Evolutionary conservation across 1,140 invertebrate genomes (phyloP).

Genomic region (Tetraneura akinire): DNA sequence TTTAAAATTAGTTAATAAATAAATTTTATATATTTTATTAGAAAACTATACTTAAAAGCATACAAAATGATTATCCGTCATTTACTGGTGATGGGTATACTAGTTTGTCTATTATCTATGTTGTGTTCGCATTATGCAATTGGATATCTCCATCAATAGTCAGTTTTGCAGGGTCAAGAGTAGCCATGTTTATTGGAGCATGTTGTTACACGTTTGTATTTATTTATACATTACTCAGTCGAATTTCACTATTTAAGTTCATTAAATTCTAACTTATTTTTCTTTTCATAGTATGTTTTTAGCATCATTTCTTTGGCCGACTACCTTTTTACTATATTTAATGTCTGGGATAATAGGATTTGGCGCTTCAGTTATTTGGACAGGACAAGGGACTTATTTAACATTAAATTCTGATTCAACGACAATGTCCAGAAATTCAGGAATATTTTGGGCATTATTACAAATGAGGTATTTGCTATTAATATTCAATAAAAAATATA

Average conservation of each 20-base stretch:
- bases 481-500: too few species aligned
- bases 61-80: constrained; percentile 69
- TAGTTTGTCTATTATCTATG: constrained; percentile 88
- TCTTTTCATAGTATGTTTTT: constrained; percentile 77
- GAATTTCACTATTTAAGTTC: too few species aligned
- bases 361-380: constrained; percentile 88
- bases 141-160: constrained; percentile 92
- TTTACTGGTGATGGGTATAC: constrained; percentile 86
- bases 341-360: constrained; percentile 83
- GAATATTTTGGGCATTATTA: constrained; percentile 84
- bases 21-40: constrained; percentile 61
- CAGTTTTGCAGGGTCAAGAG: constrained; percentile 76
- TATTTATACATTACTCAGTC: neutral
- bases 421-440: constrained; percentile 90
- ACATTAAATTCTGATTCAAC: constrained; percentile 83
- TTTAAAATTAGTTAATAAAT: neutral
- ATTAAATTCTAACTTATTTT: constrained; percentile 53
- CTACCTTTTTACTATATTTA: constrained; percentile 77
- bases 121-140: constrained; percentile 82
- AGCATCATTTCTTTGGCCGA: constrained; percentile 79
- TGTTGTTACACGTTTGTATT: constrained; percentile 69
- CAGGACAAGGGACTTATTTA: constrained; percentile 90
- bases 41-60: constrained; percentile 88
- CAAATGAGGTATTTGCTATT: constrained; percentile 21
- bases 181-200: constrained; percentile 81